Conservation (phyloP, 2,888 invertebrate species). For the Cheilosia grossa region DNA sequence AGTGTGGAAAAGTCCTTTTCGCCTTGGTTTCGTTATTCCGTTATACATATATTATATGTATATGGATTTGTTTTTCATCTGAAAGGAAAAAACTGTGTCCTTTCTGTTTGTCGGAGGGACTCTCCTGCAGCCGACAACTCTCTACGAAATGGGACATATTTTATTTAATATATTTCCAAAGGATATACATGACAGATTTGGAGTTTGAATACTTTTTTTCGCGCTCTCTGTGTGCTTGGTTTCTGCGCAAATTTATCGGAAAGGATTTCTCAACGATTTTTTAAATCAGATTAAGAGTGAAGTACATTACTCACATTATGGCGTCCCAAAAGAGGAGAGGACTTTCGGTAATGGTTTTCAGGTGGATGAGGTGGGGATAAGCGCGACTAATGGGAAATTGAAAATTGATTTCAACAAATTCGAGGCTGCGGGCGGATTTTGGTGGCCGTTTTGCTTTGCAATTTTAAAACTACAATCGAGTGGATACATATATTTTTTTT, state of each 20-base stretch:
- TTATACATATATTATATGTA: constrained; percentile 18
- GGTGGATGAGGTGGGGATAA: neutral
- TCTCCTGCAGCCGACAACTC: constrained; percentile 22
- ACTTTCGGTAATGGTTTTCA: neutral
- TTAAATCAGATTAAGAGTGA: constrained; percentile 33
- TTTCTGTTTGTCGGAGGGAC: constrained; percentile 43
- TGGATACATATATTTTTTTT: too few species aligned
- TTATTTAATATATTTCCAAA: constrained; percentile 38
- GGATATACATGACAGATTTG: constrained; percentile 31
- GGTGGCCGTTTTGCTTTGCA: neutral
- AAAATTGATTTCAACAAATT: neutral
- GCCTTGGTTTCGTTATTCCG: constrained; percentile 35
- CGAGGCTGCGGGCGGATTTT: neutral
- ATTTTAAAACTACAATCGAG: too few species aligned
- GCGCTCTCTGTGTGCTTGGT: constrained; percentile 1
- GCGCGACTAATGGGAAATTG: neutral
- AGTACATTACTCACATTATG: constrained; percentile 38
- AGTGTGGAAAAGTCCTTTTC: constrained; percentile 66
- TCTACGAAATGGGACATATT: constrained; percentile 29
- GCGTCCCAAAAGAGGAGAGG: neutral
- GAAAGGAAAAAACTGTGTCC: constrained; percentile 36
- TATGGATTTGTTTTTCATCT: neutral
- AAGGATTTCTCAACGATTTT: constrained; percentile 46
- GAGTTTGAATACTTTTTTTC: constrained; percentile 11
- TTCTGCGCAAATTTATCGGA: constrained; percentile 35